phyloP scores from a whole-genome alignment of 2,113 vertebrate species.

The Crotalus horridus region DNA sequence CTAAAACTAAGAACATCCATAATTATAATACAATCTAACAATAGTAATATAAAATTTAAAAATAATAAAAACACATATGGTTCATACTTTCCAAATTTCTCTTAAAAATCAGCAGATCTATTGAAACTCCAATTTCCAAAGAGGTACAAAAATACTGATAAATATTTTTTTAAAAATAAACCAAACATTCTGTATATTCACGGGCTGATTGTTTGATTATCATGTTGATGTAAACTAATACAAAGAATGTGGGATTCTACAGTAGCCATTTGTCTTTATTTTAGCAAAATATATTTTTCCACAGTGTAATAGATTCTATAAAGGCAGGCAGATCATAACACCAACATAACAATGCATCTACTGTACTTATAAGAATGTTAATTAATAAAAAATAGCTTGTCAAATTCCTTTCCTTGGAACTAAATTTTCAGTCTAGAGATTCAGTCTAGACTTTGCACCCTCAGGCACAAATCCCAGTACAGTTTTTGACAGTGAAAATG shows the following conservation, averaged over 20 bases:
- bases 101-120: background rate
- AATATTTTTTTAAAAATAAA: no score
- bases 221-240: background rate
- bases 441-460: background rate
- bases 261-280: background rate
- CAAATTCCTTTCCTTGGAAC: background rate
- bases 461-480: background rate
- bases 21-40: no score
- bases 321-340: background rate
- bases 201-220: background rate
- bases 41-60: no score
- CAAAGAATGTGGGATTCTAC: background rate
- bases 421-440: background rate
- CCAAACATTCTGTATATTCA: background rate
- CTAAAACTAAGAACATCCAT: no score
- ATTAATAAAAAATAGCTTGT: slow-evolving; percentile 6
- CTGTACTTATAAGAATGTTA: background rate
- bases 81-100: background rate
- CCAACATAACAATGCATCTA: background rate
- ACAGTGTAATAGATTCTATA: background rate
- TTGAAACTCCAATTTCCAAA: background rate
- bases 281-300: background rate
- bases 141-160: no score
- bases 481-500: background rate
- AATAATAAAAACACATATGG: background rate